Conservation (phyloP, 2,797 vertebrate species). For the Petrocephalus sullivani region DNA sequence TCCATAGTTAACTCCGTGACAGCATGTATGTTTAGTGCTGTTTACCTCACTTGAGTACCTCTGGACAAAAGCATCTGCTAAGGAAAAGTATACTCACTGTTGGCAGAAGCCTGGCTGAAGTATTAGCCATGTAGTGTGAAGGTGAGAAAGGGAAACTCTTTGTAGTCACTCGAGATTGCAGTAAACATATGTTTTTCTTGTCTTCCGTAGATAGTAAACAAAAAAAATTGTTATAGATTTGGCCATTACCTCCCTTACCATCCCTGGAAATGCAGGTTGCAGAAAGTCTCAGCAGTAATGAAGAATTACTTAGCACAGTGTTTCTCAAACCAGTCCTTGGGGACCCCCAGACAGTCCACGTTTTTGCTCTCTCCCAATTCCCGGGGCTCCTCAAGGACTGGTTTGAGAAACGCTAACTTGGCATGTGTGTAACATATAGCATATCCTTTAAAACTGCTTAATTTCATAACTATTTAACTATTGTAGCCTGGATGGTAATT, state of each 20-base stretch:
- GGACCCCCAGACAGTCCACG: too few species aligned
- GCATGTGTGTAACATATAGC: neutral
- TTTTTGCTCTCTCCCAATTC: too few species aligned
- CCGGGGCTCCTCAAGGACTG: too few species aligned
- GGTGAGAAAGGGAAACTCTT: neutral
- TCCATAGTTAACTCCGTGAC: neutral
- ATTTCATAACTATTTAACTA: neutral
- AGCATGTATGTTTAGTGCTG: neutral
- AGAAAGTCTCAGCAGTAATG: neutral
- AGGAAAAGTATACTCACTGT: neutral
- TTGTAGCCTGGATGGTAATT: neutral
- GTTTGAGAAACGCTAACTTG: too few species aligned
- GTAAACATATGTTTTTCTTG: neutral
- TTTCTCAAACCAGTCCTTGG: too few species aligned
- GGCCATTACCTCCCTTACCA: neutral
- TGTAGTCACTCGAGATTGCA: neutral
- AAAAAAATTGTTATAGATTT: neutral
- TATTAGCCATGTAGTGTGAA: neutral
- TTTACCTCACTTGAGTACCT: neutral
- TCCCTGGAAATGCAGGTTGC: neutral
- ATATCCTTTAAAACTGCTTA: neutral
- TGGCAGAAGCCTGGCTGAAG: neutral
- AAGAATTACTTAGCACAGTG: neutral
- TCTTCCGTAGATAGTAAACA: neutral
- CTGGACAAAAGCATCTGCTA: neutral